Evolutionary conservation across 2,797 vertebrate species (phyloP).

Genomic region (Denticeps clupeoides): DNA sequence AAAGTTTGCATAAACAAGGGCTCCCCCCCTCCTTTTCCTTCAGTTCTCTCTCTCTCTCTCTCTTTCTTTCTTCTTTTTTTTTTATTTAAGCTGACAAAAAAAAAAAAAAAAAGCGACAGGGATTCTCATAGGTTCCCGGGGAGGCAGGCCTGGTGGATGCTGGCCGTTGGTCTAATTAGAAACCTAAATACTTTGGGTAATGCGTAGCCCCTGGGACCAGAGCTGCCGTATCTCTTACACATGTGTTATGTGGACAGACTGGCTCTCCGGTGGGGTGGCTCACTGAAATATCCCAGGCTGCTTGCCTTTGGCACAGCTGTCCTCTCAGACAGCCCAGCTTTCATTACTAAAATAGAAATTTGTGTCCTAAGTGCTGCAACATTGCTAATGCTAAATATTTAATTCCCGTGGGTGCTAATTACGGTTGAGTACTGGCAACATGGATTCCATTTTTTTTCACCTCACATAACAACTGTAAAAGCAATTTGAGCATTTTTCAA

Average conservation of each 20-base stretch:
- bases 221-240: conserved; percentile 88
- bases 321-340: conserved; percentile 80
- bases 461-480: conserved; percentile 98
- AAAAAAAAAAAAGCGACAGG: conserved; percentile 36
- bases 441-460: conserved; percentile 78
- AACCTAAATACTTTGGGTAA: conserved; percentile 94
- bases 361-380: conserved; percentile 98
- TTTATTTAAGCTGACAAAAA: not conserved
- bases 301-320: conserved; percentile 91
- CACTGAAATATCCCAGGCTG: conserved; percentile 84
- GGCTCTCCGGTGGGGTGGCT: conserved; percentile 84
- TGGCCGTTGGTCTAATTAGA: conserved; percentile 87
- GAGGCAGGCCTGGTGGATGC: conserved; percentile 48
- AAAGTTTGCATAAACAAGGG: conserved; percentile 88
- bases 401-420: conserved; percentile 98
- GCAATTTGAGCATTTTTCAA: conserved; percentile 99
- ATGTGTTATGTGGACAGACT: conserved; percentile 78
- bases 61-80: conserved; percentile 11
- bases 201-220: conserved; percentile 80
- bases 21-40: conserved; percentile 37
- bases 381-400: conserved; percentile 99
- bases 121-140: conserved; percentile 54
- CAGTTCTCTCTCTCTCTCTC: conserved; percentile 8
- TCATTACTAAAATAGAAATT: conserved; percentile 99
- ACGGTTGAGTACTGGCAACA: conserved; percentile 97